Evolutionary conservation across 1,140 invertebrate genomes (phyloP).

Genomic region (Listronotus bonariensis): DNA sequence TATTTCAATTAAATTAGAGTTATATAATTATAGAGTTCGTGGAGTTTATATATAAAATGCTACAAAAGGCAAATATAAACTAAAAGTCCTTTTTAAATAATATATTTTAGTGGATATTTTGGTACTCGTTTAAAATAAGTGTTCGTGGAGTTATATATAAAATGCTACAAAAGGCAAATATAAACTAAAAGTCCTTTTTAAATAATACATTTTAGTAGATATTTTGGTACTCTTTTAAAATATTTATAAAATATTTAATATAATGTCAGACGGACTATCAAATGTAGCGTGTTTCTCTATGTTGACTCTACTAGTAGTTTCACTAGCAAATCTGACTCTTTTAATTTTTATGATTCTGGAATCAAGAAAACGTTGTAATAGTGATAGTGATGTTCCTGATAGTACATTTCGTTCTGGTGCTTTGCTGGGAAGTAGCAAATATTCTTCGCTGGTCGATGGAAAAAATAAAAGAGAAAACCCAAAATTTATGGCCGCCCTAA

Average conservation of each 20-base stretch:
- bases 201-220: no score
- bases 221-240: no score
- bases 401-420: constrained; percentile 15
- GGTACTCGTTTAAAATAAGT: no score
- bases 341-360: constrained; percentile 36
- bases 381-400: constrained; percentile 12
- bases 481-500: constrained; percentile 32
- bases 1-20: no score
- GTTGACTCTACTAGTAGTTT: constrained; percentile 37
- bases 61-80: no score
- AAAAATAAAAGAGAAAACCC: constrained; percentile 11
- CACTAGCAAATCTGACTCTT: constrained; percentile 35
- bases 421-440: constrained; percentile 10
- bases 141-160: no score
- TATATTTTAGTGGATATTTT: no score
- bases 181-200: no score
- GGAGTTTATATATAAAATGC: no score
- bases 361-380: constrained; percentile 30
- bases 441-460: constrained; percentile 13
- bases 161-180: no score
- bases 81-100: no score
- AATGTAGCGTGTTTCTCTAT: constrained; percentile 35
- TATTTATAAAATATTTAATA: not conserved
- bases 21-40: no score
- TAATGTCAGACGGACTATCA: constrained; percentile 14